These are phyloP conservation scores for Brevimyrus niger DNA, from an alignment of 2,113 vertebrate species.

Conservation along the genomic window DNA sequence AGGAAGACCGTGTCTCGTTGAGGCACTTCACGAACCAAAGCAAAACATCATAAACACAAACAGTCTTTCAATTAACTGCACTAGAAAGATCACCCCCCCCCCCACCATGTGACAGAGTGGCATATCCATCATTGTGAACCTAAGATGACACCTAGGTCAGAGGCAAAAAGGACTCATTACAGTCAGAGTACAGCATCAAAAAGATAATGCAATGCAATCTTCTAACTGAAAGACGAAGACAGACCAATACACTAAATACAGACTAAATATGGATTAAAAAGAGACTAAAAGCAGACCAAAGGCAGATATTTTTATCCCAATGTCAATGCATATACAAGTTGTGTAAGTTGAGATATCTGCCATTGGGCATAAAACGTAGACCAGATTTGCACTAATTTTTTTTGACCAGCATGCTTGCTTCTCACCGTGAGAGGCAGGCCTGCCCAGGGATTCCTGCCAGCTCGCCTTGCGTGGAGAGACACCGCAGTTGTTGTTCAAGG, in stretches of 20 bases:
- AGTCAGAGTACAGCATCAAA: background rate
- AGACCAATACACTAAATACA: background rate
- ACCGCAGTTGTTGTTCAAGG: conserved; percentile 76
- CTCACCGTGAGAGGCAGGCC: conserved; percentile 61
- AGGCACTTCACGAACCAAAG: background rate
- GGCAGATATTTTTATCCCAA: background rate
- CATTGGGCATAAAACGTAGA: background rate
- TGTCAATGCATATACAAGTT: background rate
- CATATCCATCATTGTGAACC: background rate
- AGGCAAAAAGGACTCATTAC: background rate
- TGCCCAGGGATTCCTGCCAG: conserved; percentile 65
- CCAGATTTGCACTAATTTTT: background rate
- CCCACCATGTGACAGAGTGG: background rate
- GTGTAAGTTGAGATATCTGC: background rate
- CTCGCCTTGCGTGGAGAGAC: conserved; percentile 65
- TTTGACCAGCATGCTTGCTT: background rate
- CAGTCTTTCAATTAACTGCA: background rate
- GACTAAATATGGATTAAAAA: background rate
- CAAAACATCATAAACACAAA: background rate
- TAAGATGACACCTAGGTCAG: background rate
- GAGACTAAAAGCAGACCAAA: background rate
- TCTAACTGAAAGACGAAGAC: background rate
- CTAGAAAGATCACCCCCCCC: background rate
- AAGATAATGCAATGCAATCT: background rate
- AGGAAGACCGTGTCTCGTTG: background rate